A percentile compares a stretch with the other conserved stretches of the same genome.
These are phyloP conservation scores for Misgurnus mizolepis DNA, from an alignment of 2,113 vertebrate genomes.

Conservation along the genomic window DNA sequence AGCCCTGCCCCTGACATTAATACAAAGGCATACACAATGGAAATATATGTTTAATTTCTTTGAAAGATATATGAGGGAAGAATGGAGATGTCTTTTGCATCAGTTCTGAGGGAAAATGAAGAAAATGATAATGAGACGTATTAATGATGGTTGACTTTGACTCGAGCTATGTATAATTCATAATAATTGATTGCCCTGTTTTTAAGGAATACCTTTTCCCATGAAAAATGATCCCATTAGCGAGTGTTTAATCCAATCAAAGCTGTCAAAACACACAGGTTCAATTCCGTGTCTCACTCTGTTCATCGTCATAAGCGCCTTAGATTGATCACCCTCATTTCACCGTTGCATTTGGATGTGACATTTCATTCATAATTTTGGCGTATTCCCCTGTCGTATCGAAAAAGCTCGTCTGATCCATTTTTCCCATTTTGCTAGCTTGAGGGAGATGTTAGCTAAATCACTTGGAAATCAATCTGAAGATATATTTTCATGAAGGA, in stretches of 20 bases:
- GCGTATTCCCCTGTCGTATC: constrained; percentile 65
- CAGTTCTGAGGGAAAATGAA: constrained; percentile 58
- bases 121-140: constrained; percentile 86
- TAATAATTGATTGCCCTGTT: constrained; percentile 95
- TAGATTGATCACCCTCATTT: constrained; percentile 86
- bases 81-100: constrained; percentile 65
- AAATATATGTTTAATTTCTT: constrained; percentile 62
- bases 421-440: constrained; percentile 77
- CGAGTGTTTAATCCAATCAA: constrained; percentile 91
- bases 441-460: constrained; percentile 81
- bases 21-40: constrained; percentile 70
- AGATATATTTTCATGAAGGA: constrained; percentile 64
- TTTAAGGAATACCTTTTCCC: constrained; percentile 89
- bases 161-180: constrained; percentile 98
- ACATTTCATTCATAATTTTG: constrained; percentile 90
- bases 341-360: constrained; percentile 78
- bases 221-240: constrained; percentile 98
- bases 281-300: constrained; percentile 80
- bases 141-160: constrained; percentile 95
- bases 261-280: constrained; percentile 90
- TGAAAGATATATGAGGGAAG: constrained; percentile 43
- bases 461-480: constrained; percentile 58
- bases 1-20: constrained; percentile 66
- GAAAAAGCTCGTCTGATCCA: constrained; percentile 62
- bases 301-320: constrained; percentile 95